Conservation (phyloP, 2,888 invertebrate species). For the Epinotia nisella region DNA sequence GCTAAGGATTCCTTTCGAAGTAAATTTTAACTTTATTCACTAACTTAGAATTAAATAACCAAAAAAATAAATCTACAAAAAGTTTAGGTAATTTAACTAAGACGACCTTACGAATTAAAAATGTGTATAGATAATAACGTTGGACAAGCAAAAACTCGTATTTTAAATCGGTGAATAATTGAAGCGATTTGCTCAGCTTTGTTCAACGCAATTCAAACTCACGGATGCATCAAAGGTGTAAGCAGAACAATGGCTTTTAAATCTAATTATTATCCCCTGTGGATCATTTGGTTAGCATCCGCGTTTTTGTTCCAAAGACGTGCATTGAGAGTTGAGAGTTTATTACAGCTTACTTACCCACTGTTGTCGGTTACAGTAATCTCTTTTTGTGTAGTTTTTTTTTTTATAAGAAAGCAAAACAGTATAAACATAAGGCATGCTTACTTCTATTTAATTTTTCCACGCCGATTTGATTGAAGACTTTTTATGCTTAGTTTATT, state of each 20-base stretch:
- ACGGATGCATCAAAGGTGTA: conserved; percentile 29
- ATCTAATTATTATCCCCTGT: conserved; percentile 48
- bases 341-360: conserved; percentile 45
- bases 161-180: conserved; percentile 21
- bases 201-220: conserved; percentile 24
- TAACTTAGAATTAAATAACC: not conserved
- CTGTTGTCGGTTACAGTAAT: not conserved
- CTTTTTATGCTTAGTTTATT: not conserved
- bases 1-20: not conserved
- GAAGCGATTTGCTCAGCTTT: conserved; percentile 12
- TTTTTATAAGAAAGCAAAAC: too few relatives aligned
- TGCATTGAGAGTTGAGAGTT: conserved; percentile 62
- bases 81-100: conserved; percentile 23
- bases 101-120: conserved; percentile 33
- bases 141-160: conserved; percentile 27
- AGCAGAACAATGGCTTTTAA: conserved; percentile 40
- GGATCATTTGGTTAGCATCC: conserved; percentile 62
- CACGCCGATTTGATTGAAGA: not conserved
- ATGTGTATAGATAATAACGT: conserved; percentile 27
- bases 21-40: not conserved
- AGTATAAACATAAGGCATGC: not conserved
- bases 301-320: conserved; percentile 69
- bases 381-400: not conserved
- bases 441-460: not conserved
- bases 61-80: conserved; percentile 11